Evolutionary conservation across 2,797 vertebrate species (phyloP).

Genomic region (Notoglanidium macrostoma): DNA sequence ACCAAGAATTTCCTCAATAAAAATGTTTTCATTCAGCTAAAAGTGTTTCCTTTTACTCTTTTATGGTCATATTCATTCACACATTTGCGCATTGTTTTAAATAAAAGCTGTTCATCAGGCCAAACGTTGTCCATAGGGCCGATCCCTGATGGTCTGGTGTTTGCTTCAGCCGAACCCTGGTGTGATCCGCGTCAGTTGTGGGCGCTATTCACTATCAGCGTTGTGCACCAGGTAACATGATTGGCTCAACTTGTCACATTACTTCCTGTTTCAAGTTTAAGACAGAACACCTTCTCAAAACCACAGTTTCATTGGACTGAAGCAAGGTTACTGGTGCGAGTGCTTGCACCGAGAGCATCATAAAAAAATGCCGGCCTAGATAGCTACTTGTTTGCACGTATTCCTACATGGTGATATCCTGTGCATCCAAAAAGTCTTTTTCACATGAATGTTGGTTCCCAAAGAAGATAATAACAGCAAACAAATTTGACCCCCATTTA

Average conservation of each 20-base stretch:
- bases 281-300: background rate
- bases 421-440: background rate
- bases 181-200: background rate
- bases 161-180: background rate
- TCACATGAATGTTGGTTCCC: background rate
- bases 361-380: background rate
- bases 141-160: background rate
- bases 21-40: background rate
- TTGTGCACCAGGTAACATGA: background rate
- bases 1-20: background rate
- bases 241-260: background rate
- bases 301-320: background rate
- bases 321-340: background rate
- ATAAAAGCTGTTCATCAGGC: background rate
- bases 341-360: background rate
- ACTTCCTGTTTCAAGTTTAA: background rate
- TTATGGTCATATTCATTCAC: background rate
- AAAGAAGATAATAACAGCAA: background rate
- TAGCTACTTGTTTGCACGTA: background rate
- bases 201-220: background rate
- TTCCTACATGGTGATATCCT: background rate
- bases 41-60: background rate
- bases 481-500: background rate
- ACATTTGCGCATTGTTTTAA: background rate
- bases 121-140: background rate